phyloP scores from a whole-genome alignment of 2,113 vertebrate genomes.

The Cinclus cinclus region DNA sequence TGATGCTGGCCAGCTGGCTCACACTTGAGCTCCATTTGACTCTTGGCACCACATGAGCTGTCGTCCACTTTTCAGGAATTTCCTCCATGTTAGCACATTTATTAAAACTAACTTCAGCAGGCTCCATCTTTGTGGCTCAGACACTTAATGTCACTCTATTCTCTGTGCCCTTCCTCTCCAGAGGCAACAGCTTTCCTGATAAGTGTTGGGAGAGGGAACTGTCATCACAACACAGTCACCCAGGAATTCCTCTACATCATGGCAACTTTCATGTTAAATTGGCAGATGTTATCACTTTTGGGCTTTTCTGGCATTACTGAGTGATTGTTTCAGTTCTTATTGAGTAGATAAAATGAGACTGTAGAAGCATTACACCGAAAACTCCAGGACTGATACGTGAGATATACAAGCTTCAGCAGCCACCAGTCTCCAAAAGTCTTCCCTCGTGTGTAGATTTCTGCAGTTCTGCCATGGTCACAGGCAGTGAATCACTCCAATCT shows the following conservation, averaged over 20 bases:
- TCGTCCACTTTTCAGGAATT: neutral
- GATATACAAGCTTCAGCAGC: accelerated
- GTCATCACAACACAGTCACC: neutral
- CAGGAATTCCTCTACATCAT: neutral
- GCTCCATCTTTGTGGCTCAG: neutral
- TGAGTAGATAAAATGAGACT: neutral
- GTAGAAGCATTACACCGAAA: neutral
- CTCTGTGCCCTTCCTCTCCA: neutral
- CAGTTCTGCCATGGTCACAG: neutral
- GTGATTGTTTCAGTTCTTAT: neutral
- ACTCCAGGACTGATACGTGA: neutral
- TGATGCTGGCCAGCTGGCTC: neutral
- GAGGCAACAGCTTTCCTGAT: neutral
- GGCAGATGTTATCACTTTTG: neutral
- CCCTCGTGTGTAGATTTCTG: neutral
- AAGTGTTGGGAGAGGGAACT: neutral
- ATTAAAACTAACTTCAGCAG: neutral
- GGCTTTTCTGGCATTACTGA: neutral
- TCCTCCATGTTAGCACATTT: neutral
- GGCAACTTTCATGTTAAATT: neutral
- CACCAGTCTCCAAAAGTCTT: neutral
- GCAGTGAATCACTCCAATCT: neutral
- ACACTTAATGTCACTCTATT: neutral
- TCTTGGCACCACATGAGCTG: neutral
- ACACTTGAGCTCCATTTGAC: neutral